Base-by-base conservation (phyloP, 2,888 invertebrate genomes). In the Entomobrya multifasciata region DNA sequence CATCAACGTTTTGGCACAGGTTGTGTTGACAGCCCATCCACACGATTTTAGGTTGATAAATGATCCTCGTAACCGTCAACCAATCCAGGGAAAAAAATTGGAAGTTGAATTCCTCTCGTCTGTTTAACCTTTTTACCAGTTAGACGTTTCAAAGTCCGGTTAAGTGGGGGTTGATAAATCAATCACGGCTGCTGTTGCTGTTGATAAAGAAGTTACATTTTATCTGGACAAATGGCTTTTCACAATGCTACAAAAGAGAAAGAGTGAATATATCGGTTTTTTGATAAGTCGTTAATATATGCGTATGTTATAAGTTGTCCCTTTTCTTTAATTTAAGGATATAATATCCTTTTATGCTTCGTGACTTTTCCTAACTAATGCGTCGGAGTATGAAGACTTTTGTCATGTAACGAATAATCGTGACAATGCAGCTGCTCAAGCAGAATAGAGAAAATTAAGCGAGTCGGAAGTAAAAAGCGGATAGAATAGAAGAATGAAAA, bases 371-470 rank as follows among this genome's bases (percentile, higher is more conserved):
- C n/a, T n/a, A n/a, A n/a, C n/a, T n/a, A n/a, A n/a, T 49, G 22
- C 22, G 47, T 27, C 17, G 36, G 36, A 36, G 4, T 36, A 36
- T 36, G 8, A 36, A 36, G 36, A 36, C 36, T 36, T 36, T 36
- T 36, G 36, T 36, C 36, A 36, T 70, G 20, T 70, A 47, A 27
- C 22, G n/a, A 49, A 25, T 47, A 20, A 25, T 70, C 47, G 47
- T 49, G 47, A 70, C 70, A 70, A 70, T 70, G 20, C 15, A 25
- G 13, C n/a, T 70, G 47, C 49, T 70, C 70, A 70, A 44, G 70
- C 70, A 70, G 55, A 76, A 36, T 55, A 20, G 22, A 55, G 52
- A 76, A 76, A 52, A 76, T 76, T 76, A 55, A 76, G 76, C 41
- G 36, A 76, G 55, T 76, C 36, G 55, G 76, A 76, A 76, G 76